Conservation (phyloP, 2,113 vertebrate genomes). For the Sylvilagus bachmani region DNA sequence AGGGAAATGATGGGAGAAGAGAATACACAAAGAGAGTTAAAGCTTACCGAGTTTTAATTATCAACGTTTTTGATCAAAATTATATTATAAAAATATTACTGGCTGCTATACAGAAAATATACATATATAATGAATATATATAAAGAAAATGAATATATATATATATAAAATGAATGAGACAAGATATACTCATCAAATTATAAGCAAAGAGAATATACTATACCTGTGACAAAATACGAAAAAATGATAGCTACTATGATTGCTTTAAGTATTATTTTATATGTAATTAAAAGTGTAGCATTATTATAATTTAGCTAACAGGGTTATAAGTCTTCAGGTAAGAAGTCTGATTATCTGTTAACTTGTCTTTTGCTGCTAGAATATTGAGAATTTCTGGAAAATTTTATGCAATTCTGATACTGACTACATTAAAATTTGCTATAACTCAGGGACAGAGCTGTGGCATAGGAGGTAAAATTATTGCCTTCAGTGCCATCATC, state of each 20-base stretch:
- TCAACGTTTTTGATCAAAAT: background rate
- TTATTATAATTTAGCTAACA: background rate
- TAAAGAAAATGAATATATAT: too few relatives aligned
- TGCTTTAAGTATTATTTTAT: background rate
- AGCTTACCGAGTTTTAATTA: background rate
- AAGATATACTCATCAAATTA: background rate
- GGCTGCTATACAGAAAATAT: background rate
- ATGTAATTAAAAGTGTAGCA: background rate
- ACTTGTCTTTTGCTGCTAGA: background rate
- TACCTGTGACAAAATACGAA: background rate
- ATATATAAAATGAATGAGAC: background rate
- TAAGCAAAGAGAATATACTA: background rate
- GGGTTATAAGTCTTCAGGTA: background rate
- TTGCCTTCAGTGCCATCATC: too few relatives aligned
- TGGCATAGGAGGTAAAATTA: too few relatives aligned
- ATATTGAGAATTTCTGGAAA: background rate
- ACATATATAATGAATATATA: too few relatives aligned
- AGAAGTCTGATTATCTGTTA: background rate
- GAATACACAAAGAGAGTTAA: background rate
- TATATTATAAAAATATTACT: background rate
- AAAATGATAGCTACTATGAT: background rate
- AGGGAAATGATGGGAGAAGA: background rate
- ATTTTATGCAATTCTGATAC: background rate
- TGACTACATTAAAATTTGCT: background rate
- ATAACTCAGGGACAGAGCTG: background rate